phyloP scores from a whole-genome alignment of 1,140 invertebrate species.

The silkworm (Bombyx mori) region DNA sequence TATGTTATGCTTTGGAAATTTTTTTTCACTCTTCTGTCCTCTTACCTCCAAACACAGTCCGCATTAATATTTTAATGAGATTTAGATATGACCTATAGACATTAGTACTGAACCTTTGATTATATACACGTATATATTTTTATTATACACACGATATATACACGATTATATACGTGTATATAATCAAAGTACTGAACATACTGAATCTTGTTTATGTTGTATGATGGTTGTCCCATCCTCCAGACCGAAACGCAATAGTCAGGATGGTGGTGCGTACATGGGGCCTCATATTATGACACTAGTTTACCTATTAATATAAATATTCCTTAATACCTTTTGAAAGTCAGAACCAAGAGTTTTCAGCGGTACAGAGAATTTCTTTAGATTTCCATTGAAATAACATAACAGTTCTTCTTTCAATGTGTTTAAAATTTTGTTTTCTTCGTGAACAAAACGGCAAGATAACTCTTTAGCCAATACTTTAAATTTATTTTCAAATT shows the following conservation, averaged over 20 bases:
- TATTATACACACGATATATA: neutral
- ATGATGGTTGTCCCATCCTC: neutral
- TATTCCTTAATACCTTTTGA: conserved; percentile 38
- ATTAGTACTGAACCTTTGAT: neutral
- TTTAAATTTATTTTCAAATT: conserved; percentile 35
- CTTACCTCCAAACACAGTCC: too few species aligned
- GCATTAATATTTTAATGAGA: too few species aligned
- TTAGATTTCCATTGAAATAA: conserved; percentile 44
- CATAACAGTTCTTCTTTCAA: conserved; percentile 37
- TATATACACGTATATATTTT: neutral
- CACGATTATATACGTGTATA: neutral
- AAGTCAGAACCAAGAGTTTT: conserved; percentile 51
- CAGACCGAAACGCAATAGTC: neutral
- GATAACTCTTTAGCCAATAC: conserved; percentile 24
- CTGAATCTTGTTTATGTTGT: neutral
- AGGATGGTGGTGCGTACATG: neutral
- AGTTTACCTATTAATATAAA: neutral
- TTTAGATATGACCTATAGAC: neutral
- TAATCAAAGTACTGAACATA: neutral
- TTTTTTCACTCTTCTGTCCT: too few species aligned
- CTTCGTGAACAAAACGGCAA: conserved; percentile 33
- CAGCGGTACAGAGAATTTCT: conserved; percentile 39
- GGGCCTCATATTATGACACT: neutral
- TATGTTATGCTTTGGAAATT: too few species aligned
- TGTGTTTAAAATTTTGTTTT: conserved; percentile 34